Evolutionary conservation across 2,113 vertebrate species (phyloP).

Genomic region (Calidris pygmaea): DNA sequence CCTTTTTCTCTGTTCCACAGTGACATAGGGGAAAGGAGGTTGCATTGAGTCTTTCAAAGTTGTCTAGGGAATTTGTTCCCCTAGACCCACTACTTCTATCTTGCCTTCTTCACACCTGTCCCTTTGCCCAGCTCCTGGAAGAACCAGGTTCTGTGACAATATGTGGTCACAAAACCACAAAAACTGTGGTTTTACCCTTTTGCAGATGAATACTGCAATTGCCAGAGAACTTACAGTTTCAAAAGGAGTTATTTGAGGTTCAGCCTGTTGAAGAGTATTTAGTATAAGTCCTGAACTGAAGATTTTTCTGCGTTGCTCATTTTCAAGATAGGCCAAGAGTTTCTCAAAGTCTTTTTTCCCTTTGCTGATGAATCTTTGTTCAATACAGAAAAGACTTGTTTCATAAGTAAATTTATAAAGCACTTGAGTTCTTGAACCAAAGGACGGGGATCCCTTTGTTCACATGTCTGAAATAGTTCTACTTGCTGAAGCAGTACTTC

Average conservation of each 20-base stretch:
- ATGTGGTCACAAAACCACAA: no score
- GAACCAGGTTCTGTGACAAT: neutral
- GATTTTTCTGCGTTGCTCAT: neutral
- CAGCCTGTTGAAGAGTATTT: neutral
- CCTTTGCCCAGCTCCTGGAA: neutral
- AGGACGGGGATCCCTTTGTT: neutral
- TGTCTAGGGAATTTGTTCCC: neutral
- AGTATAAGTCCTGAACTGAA: neutral
- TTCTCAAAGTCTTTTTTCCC: neutral
- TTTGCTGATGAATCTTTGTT: neutral
- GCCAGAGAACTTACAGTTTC: neutral
- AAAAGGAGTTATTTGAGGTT: neutral
- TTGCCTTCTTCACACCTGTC: neutral
- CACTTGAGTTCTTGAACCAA: neutral
- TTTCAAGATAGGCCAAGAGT: neutral
- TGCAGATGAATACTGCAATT: neutral
- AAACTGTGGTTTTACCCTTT: neutral
- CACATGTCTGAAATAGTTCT: neutral
- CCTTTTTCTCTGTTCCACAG: neutral
- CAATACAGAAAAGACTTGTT: neutral
- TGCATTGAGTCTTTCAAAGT: neutral
- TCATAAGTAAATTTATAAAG: neutral
- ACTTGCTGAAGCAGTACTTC: neutral
- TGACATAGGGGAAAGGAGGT: fast-evolving
- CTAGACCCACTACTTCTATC: neutral